Evolutionary conservation across 1,140 invertebrate genomes (phyloP).

Genomic region (Agrypnia vestita): DNA sequence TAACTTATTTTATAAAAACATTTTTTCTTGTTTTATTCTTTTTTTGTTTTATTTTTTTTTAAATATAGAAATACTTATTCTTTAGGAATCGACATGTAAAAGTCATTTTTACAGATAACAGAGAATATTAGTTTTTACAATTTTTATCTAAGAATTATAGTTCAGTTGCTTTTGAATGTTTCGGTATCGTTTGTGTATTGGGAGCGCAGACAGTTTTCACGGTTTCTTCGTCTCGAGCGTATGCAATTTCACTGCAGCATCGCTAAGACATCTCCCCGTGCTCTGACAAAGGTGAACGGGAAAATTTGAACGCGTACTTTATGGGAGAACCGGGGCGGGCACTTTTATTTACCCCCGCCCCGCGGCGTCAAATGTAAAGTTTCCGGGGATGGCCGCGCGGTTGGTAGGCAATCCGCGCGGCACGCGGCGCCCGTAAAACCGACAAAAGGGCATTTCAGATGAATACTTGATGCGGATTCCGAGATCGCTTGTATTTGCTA

Average conservation of each 20-base stretch:
- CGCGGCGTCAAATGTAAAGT: background rate
- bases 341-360: conserved; percentile 48
- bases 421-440: background rate
- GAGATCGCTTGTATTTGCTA: too few species aligned
- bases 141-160: too few species aligned
- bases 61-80: too few species aligned
- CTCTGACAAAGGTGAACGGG: conserved; percentile 53
- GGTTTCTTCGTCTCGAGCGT: conserved; percentile 11
- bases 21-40: too few species aligned
- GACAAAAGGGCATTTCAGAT: background rate
- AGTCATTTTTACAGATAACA: too few species aligned
- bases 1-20: too few species aligned
- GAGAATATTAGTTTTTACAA: too few species aligned
- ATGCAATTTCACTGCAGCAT: conserved; percentile 51
- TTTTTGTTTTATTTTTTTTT: too few species aligned
- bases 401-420: background rate
- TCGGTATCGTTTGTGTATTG: too few species aligned
- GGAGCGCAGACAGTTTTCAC: background rate
- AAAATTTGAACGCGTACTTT: conserved; percentile 55
- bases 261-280: conserved; percentile 21
- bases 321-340: conserved; percentile 21
- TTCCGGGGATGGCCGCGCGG: background rate
- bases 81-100: too few species aligned
- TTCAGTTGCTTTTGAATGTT: too few species aligned
- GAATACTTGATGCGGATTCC: background rate